Evolutionary conservation across 2,113 vertebrate species (phyloP), one percentile per base, ranked within the genome.

Genomic region (Indri indri): DNA sequence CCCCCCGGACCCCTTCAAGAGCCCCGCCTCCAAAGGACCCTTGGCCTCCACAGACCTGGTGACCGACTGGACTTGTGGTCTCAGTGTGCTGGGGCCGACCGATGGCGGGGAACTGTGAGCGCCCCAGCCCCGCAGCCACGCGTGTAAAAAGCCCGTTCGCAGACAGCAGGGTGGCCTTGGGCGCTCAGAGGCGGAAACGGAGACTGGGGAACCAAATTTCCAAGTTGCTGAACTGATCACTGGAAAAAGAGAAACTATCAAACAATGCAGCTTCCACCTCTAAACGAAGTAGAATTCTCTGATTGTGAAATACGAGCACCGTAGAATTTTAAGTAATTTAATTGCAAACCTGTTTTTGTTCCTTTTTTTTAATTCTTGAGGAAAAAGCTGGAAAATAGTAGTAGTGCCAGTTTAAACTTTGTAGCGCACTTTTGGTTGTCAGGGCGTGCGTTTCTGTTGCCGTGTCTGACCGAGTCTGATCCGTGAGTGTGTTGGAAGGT

Each of bases 1-100:
- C 0, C 95, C 95, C 20, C 97, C 93, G 0, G 97, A 98, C 91
- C 96, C 97, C 47, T 98, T 98, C 87, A 98, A 98, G 96, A 91
- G 83, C 81, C 98, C 97, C 0, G 95, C 95, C 11, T 22, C 96
- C 87, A 98, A 98, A 81, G 98, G 95, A 90, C 96, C 98, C 23
- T 34, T 98, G 90, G 86, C 96, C 87, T 32, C 97, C 65, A 97
- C 97, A 40, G 98, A 98, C 86, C 97, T 98, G 1, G 98, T 97
- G 70, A 97, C 97, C 5, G 98, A 98, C 93, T 98, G 97, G 98
- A 97, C 98, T 92, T 98, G 97, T n/a, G 96, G 98, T 71, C 96
- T 98, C 74, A 91, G 95, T 57, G 97, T 96, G 73, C 90, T 98
- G 65, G 98, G 97, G 57, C 97, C 97, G 65, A 45, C 95, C 2